Base-by-base conservation (phyloP, 2,888 invertebrate species). In the Fragum fragum region DNA sequence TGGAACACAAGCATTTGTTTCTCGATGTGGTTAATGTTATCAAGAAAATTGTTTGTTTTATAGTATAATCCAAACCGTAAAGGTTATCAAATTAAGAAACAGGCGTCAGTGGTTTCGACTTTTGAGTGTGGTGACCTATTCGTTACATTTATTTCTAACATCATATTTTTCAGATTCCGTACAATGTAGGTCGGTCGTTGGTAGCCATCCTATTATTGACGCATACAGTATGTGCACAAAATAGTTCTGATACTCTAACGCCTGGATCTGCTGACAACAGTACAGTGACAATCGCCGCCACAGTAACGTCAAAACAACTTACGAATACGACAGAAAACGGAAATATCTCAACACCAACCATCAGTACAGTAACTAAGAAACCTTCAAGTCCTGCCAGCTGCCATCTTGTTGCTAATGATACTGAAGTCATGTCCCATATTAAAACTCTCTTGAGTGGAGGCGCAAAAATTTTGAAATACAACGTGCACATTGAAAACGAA, bases 391-490 rank as follows among this genome's bases (percentile, higher is more conserved):
- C 47, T 2, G 14, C 47, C 14, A 81, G 70, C 61, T 61, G 61
- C n/a, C 32, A 61, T 57, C 77, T 55, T 29, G 32, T 68, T 39
- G 73, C 83, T 7, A 68, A 73, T 16, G 72, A 73, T 21, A 53
- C 36, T 14, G 69, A 47, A 26, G 32, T 86, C 16, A 55, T 71
- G 11, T 73, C 47, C 16, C 28, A 68, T 7, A 76, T 86, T 2
- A 77, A 78, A 29, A 53, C 57, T n/a, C 23, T 75, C 3, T 69
- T 86, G 11, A 66, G 39, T 18, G 59, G 39, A 6, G 81, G 83
- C 14, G 66, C 83, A 2, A 88, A 83, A 72, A 71, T 88, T 23
- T 79, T 88, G 1, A 76, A 81, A n/a, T 77, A 76, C 70, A 63
- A 85, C 21, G 55, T 88, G 21, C 32, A 71, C 1, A 47, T 88